These are phyloP conservation scores for Drosophila peninsularis DNA, from an alignment of 2,888 invertebrate species.

Conservation along the genomic window DNA sequence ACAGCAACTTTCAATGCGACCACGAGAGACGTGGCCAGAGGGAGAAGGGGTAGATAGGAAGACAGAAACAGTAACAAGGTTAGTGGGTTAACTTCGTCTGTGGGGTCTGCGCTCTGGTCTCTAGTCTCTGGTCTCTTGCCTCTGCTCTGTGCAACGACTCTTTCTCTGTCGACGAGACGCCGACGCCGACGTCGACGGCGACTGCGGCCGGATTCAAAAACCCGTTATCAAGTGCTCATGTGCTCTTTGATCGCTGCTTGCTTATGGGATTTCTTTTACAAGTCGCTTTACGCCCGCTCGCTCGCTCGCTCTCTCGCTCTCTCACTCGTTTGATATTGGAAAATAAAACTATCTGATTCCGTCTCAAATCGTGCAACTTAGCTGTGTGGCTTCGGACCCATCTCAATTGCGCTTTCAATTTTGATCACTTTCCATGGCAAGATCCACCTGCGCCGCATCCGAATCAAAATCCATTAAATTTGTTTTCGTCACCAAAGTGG, in stretches of 20 bases:
- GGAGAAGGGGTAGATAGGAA: conserved; percentile 1
- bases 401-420: conserved; percentile 39
- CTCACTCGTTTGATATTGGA: background rate
- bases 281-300: background rate
- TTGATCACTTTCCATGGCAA: conserved; percentile 68
- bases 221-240: conserved; percentile 61
- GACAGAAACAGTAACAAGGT: conserved; percentile 68
- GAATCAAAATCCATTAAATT: conserved; percentile 38
- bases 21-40: conserved; percentile 1
- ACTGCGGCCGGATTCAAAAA: conserved; percentile 68
- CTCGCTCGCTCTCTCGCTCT: background rate
- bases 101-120: conserved; percentile 21
- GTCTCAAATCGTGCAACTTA: conserved; percentile 28
- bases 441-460: conserved; percentile 26
- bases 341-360: conserved; percentile 40
- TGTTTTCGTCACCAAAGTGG: conserved; percentile 40
- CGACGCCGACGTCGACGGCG: conserved; percentile 14
- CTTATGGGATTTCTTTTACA: conserved; percentile 39
- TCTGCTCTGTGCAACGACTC: conserved; percentile 38
- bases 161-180: conserved; percentile 29
- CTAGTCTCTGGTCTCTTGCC: conserved; percentile 12
- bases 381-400: too few species aligned
- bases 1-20: conserved; percentile 60
- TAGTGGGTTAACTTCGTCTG: conserved; percentile 72
- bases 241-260: conserved; percentile 41